These are phyloP conservation scores for Ptychochromis oligacanthus DNA, from an alignment of 2,113 vertebrate genomes.

Conservation along the genomic window DNA sequence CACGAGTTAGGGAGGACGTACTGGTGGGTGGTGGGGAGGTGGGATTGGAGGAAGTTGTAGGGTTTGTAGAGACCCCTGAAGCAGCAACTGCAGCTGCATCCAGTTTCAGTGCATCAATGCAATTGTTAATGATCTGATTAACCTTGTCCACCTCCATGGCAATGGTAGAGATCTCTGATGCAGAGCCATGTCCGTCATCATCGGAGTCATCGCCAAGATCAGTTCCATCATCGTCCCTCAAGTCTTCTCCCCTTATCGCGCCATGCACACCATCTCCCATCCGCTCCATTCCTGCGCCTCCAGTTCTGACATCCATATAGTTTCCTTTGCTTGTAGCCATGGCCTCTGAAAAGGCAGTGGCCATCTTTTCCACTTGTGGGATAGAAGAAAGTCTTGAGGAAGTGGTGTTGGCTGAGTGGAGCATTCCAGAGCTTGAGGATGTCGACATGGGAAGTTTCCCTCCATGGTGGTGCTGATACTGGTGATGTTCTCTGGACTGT, in stretches of 20 bases:
- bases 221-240: constrained; percentile 80
- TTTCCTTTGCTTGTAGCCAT: constrained; percentile 91
- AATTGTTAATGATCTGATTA: constrained; percentile 99
- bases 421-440: constrained; percentile 82
- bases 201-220: constrained; percentile 88
- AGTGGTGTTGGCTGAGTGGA: constrained; percentile 81
- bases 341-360: constrained; percentile 87
- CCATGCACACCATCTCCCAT: constrained; percentile 70
- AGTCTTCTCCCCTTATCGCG: constrained; percentile 68
- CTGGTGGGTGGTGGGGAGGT: constrained; percentile 79
- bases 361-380: constrained; percentile 95
- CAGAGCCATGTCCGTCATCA: constrained; percentile 91
- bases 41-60: constrained; percentile 80
- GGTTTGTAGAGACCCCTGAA: constrained; percentile 74
- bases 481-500: constrained; percentile 88
- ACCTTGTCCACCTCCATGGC: constrained; percentile 99
- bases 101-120: constrained; percentile 96
- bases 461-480: constrained; percentile 81
- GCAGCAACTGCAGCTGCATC: constrained; percentile 89
- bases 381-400: constrained; percentile 92
- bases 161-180: constrained; percentile 97
- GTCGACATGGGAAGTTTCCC: constrained; percentile 90
- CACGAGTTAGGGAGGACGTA: constrained; percentile 76
- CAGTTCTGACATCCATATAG: constrained; percentile 94
- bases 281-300: constrained; percentile 75